Base-by-base conservation (phyloP, 2,888 invertebrate species). In the Galeruca laticollis region DNA sequence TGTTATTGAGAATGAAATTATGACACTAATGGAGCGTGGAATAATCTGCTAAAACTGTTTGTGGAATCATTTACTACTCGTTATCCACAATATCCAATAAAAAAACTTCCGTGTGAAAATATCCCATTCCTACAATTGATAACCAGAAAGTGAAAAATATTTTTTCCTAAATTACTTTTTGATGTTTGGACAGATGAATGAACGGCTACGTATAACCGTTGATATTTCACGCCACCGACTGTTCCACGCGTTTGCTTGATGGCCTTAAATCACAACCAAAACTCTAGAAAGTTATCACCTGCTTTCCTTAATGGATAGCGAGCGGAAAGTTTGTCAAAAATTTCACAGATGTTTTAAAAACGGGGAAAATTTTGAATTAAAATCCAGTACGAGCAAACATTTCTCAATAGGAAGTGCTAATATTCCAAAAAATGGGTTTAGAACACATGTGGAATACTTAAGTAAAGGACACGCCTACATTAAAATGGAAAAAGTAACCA, bases 201-300 rank as follows among this genome's bases (percentile, higher is more conserved):
- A 33, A 33, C 33, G 5, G 9, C 33, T 33, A 33, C 33, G 33
- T 33, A 33, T 33, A 33, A 33, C 33, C 33, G 9, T 5, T 13
- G 26, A 15, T 31, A 18, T 57, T 57, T 18, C 35, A 37, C 11
- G 9, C 18, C 35, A 9, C n/a, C 56, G 10, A 57, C 35, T 57
- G 31, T 15, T 31, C 35, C 18, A 57, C 33, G 2, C 13, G 35
- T 35, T 35, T 57, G 15, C 11, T 57, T 57, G 26, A 63, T 37
- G 54, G 63, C 40, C 37, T 26, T 63, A 54, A 54, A 63, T 63
- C 63, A 63, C 54, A 33, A 52, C 52, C 37, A 40, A 63, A 54
- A 52, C 63, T 63, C 63, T 18, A 51, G 33, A 63, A 63, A 63
- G 63, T 63, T 63, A 54, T 63, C 54, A 63, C 63, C 51, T 63